These are phyloP conservation scores for Ctenosaura bakeri DNA, from an alignment of 2,797 vertebrate genomes.

Conservation along the genomic window DNA sequence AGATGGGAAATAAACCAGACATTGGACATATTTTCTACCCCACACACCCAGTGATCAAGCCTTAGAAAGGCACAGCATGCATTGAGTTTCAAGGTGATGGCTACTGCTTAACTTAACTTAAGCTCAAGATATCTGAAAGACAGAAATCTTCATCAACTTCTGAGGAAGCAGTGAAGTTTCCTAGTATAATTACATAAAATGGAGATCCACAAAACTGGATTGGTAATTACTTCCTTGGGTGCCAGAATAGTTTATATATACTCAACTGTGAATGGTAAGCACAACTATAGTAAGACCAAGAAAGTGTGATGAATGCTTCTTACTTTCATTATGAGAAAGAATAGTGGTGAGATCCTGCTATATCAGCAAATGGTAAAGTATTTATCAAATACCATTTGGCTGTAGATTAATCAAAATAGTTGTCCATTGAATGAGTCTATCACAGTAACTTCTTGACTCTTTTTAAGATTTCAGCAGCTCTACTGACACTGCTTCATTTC, in stretches of 20 bases:
- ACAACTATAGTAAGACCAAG: neutral
- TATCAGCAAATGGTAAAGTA: neutral
- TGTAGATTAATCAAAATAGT: neutral
- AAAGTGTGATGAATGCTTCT: neutral
- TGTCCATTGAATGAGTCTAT: neutral
- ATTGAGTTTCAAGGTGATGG: too few species aligned
- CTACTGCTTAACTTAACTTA: too few species aligned
- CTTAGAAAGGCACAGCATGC: too few species aligned
- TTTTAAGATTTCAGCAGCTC: neutral
- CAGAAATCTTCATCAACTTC: neutral
- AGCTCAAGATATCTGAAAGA: too few species aligned
- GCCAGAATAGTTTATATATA: neutral
- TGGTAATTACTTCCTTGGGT: neutral
- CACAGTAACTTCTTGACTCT: neutral
- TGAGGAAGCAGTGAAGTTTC: neutral
- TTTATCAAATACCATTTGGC: neutral
- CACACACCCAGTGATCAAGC: too few species aligned
- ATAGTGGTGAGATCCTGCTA: neutral
- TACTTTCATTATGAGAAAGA: neutral
- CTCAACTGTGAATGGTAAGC: neutral
- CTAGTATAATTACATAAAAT: neutral
- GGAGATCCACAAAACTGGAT: neutral
- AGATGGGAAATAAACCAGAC: too few species aligned
- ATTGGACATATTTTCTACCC: too few species aligned
- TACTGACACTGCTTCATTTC: neutral